These are phyloP conservation scores for Sesia apiformis DNA, from an alignment of 2,888 invertebrate genomes.

Conservation along the genomic window DNA sequence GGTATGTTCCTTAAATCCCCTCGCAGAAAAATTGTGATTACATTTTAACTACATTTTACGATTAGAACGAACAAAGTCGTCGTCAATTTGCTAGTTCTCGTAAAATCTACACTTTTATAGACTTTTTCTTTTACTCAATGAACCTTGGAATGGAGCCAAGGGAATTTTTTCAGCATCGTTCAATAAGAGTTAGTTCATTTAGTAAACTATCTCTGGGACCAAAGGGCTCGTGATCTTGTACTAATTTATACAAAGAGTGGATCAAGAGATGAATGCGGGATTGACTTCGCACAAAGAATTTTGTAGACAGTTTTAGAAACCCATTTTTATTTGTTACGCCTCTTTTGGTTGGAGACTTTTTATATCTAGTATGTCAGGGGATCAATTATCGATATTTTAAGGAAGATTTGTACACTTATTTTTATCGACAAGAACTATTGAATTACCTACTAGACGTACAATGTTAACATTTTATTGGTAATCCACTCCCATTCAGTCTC, in stretches of 20 bases:
- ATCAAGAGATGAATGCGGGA: background rate
- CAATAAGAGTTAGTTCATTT: slow-evolving; percentile 8
- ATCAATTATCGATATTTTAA: too few species aligned
- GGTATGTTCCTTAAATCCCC: too few species aligned
- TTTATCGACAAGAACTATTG: too few species aligned
- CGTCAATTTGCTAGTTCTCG: background rate
- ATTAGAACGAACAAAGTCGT: background rate
- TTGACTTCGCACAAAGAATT: background rate
- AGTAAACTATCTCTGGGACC: slow-evolving; percentile 5
- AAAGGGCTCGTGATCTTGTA: slow-evolving; percentile 2
- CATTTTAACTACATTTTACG: too few species aligned
- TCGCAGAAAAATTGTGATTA: too few species aligned
- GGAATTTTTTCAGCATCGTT: background rate
- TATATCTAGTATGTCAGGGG: too few species aligned
- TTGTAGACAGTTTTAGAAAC: background rate
- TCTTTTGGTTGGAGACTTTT: too few species aligned
- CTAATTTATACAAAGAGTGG: background rate
- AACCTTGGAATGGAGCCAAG: slow-evolving; percentile 5
- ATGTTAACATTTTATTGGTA: too few species aligned
- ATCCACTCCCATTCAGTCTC: too few species aligned
- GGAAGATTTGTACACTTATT: too few species aligned
- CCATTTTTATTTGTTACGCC: background rate
- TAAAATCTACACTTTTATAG: background rate
- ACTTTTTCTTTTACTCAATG: background rate
- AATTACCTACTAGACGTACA: too few species aligned